phyloP scores from a whole-genome alignment of 2,113 vertebrate genomes.

The Nothobranchius furzeri region DNA sequence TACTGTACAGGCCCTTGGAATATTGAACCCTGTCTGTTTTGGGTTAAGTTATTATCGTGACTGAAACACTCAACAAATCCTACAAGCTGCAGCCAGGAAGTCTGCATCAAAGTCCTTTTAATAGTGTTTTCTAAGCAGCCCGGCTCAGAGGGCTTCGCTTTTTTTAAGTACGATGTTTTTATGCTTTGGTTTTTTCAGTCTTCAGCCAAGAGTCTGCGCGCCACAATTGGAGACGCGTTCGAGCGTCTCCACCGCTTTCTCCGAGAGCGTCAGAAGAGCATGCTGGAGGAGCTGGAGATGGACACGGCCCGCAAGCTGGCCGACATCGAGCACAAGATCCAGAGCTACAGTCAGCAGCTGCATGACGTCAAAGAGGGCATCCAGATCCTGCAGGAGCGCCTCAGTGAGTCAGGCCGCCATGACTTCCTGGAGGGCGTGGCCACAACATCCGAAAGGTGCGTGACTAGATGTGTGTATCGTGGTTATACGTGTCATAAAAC shows the following conservation, averaged over 20 bases:
- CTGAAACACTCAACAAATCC: slow-evolving; percentile 17
- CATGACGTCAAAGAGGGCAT: slow-evolving; percentile 94
- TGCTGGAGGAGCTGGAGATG: slow-evolving; percentile 96
- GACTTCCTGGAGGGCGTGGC: slow-evolving; percentile 90
- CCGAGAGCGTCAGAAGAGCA: slow-evolving; percentile 95
- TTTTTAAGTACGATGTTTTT: neutral
- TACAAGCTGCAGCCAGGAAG: slow-evolving; percentile 2
- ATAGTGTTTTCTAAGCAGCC: slow-evolving; percentile 1
- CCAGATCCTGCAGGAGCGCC: slow-evolving; percentile 94
- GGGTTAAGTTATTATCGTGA: slow-evolving; percentile 15
- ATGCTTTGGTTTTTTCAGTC: slow-evolving; percentile 76
- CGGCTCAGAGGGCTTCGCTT: neutral
- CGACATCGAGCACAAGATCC: slow-evolving; percentile 97
- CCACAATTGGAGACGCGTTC: slow-evolving; percentile 91
- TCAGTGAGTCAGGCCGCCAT: slow-evolving; percentile 87
- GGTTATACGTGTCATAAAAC: neutral
- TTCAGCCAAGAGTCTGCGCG: slow-evolving; percentile 92
- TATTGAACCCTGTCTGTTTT: slow-evolving; percentile 47
- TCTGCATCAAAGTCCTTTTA: slow-evolving; percentile 3
- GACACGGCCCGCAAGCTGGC: slow-evolving; percentile 91
- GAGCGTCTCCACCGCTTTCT: slow-evolving; percentile 94
- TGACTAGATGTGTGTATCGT: neutral
- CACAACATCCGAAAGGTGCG: slow-evolving; percentile 88
- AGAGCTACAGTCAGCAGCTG: slow-evolving; percentile 96
- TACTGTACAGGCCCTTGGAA: slow-evolving; percentile 29